Base-by-base conservation (phyloP, 2,888 invertebrate species). In the Eupithecia tripunctaria region DNA sequence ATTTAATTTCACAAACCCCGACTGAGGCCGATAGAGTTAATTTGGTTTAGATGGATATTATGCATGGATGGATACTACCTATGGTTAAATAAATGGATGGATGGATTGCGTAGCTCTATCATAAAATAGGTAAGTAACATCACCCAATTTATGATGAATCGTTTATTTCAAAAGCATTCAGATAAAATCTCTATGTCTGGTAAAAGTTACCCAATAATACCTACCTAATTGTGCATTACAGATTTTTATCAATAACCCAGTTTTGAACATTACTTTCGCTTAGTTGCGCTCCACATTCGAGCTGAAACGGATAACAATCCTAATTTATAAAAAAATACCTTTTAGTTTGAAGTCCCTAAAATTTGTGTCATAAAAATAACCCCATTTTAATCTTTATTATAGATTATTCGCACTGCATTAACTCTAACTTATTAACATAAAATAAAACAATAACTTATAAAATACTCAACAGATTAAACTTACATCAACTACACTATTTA, bases 211-310 rank as follows among this genome's bases (percentile, higher is more conserved):
- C 32, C 76, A 77, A 82, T 60, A 29, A 29, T 32, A 63, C 36
- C 38, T 32, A 63, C 36, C 38, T 60, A 75, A 56, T 60, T 29
- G 63, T 71, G 71, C 64, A 75, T 71, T 72, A 78, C 73, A 67
- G 86, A 86, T 86, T 60, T 21, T n/a, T 41, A 66, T 64, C 2
- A 85, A 86, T 86, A 86, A 82, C 84, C 83, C 72, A 79, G 77
- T 80, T 81, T 74, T 47, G 38, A 56, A 14, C 18, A 29, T 38
- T 32, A 64, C 60, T 68, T 71, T n/a, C 8, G 29, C 25, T 79
- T 78, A 84, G 84, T 84, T 69, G 38, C 27, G 63, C 68, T 74
- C 62, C 14, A 63, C 12, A 68, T 51, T 76, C 71, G 51, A 67
- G 10, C 14, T 12, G 41, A 62, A 73, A 68, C 62, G 38, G 72